Base-by-base conservation (phyloP, 2,888 invertebrate species). In the Trisateles emortualis region DNA sequence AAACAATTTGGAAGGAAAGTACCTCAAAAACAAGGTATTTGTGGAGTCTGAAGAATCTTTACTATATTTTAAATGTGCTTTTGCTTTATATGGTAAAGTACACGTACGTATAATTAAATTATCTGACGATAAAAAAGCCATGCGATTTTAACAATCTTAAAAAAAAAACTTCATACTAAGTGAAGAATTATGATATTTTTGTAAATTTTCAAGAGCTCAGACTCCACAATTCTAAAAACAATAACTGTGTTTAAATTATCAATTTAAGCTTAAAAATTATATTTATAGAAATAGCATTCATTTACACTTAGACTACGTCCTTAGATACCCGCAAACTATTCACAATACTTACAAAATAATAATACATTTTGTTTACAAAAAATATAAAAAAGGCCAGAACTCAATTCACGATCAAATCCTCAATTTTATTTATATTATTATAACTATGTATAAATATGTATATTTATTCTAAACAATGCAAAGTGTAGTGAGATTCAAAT, bases 401-500 rank as follows among this genome's bases (percentile, higher is more conserved):
- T 60, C 69, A 72, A 70, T 72, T 68, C 72, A 45, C 44, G 19
- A 57, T 62, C 72, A 72, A 70, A 72, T 70, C 72, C 70, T 63
- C 53, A 52, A 30, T 49, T 35, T 46, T 36, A 54, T 47, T 35
- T 46, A 36, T 44, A 16, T 48, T 49, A 13, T 41, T 59, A 56
- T 44, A 41, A 8, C 9, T 64, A 59, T 55, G 38, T 45, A 40
- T 46, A 44, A n/a, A 24, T 24, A 47, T 53, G 30, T 45, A 45
- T 41, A 56, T 46, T 55, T 53, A 59, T 55, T 64, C 54, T 63
- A 59, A 56, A 26, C 46, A 52, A 65, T 61, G 63, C 48, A 63
- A 48, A 48, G 62, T 58, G 65, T 68, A 30, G 56, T 71, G 74
- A 80, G 73, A 80, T 81, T 83, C 66, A 65, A 72, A 69, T 65